These are phyloP conservation scores for Plectrocnemia conspersa DNA, from an alignment of 1,140 invertebrate genomes.

Conservation along the genomic window DNA sequence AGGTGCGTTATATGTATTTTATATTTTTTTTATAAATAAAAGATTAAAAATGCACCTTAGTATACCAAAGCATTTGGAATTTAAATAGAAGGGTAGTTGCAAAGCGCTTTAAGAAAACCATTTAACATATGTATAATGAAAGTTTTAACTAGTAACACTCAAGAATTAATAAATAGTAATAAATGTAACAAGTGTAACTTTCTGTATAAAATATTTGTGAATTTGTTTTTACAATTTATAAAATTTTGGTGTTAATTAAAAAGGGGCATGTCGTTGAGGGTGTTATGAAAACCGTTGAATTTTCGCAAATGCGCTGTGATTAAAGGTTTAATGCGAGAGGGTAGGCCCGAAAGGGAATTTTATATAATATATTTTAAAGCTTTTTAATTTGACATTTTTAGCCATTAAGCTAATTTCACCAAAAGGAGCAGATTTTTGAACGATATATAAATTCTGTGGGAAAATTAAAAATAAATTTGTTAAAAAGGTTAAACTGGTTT, in stretches of 20 bases:
- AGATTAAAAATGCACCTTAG: no score
- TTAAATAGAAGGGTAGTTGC: no score
- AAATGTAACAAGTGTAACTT: neutral
- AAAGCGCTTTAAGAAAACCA: no score
- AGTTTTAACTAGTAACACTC: neutral
- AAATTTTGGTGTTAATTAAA: neutral
- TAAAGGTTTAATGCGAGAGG: neutral
- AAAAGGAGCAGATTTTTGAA: neutral
- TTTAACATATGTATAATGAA: no score
- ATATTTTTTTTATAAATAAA: no score
- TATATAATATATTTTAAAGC: slow-evolving; percentile 9
- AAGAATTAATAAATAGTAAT: neutral
- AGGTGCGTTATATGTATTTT: no score
- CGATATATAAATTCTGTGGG: no score
- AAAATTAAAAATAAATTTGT: slow-evolving; percentile 2
- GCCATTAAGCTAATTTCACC: slow-evolving; percentile 6
- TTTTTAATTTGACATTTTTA: neutral
- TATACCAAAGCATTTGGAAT: no score
- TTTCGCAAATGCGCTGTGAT: neutral
- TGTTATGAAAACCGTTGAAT: neutral
- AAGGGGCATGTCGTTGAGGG: neutral
- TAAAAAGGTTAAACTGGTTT: no score
- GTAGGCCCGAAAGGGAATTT: neutral
- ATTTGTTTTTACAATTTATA: slow-evolving; percentile 1
- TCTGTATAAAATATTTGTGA: neutral